phyloP scores from a whole-genome alignment of 2,113 vertebrate species.

The Melierax canorus region DNA sequence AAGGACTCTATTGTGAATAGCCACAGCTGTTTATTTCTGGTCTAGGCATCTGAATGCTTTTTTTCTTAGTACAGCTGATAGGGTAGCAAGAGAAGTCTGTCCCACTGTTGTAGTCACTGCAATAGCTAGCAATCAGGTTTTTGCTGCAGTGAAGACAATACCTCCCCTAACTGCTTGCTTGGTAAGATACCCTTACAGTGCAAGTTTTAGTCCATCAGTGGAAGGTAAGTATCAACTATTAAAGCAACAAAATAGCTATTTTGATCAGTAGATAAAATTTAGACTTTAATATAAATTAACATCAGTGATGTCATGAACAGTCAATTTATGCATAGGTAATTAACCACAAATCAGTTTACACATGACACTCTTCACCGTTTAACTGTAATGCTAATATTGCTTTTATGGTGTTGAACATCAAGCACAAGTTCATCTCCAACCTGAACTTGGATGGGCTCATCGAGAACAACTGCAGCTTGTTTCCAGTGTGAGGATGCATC shows the following conservation, averaged over 20 bases:
- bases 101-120: neutral
- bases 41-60: neutral
- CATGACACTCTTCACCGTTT: conserved; percentile 40
- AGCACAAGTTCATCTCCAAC: conserved; percentile 82
- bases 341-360: neutral
- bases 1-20: neutral
- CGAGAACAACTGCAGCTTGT: conserved; percentile 90
- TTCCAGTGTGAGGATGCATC: conserved; percentile 90
- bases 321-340: neutral
- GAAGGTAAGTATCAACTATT: neutral
- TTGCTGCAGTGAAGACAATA: neutral
- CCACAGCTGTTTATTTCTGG: neutral
- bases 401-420: conserved; percentile 85
- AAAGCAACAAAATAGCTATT: neutral
- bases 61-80: neutral
- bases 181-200: no score
- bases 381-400: conserved; percentile 87
- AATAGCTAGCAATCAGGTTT: accelerated
- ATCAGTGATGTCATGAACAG: neutral
- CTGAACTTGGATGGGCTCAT: conserved; percentile 82
- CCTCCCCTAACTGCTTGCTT: neutral
- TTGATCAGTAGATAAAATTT: neutral
- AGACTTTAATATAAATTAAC: conserved; percentile 37
- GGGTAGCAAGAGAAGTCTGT: neutral
- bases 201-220: neutral